Base-by-base conservation (phyloP, 2,797 vertebrate species). In the Squalus acanthias region DNA sequence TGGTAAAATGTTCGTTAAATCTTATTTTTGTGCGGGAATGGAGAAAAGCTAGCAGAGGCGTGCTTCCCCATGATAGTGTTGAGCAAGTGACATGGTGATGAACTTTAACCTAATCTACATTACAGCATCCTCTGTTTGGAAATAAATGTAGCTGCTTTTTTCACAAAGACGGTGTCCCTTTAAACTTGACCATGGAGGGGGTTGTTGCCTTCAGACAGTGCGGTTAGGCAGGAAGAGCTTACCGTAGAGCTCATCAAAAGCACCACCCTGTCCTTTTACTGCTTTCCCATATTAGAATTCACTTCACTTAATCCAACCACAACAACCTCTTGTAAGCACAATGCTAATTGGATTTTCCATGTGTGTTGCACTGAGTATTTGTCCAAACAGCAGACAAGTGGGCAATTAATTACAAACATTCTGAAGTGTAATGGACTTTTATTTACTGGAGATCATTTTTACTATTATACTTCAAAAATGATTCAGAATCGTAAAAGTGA, bases 361-460 rank as follows among this genome's bases (percentile, higher is more conserved):
- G 2, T 46, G 13, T 53, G 46, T 29, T 95, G 20, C 88, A 96
- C 96, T 93, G 53, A 13, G 57, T 12, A 95, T 74, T 95, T 24
- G 96, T 96, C 96, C 33, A 96, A 97, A 96, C 39, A 82, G 96
- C 96, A 97, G 96, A 97, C 97, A 97, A 97, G 96, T 96, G 96
- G 96, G 72, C 96, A 96, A 79, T 95, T 97, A 97, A 98, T 98
- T 97, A 97, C 96, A 97, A 97, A 20, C 96, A 96, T 96, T 96
- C 95, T 94, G 65, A 67, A 96, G 97, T 96, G 96, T 92, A 97
- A 97, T 33, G 12, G 97, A 96, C 96, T 96, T 96, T 96, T 97
- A 97, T 97, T 97, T 92, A 96, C 97, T 96, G 88, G 96, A 97
- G 97, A 96, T 96, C 97, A 97, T 97, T 97, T 50, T 97, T 94